Conservation (phyloP, 2,888 invertebrate genomes). For the Peribatodes rhomboidaria region DNA sequence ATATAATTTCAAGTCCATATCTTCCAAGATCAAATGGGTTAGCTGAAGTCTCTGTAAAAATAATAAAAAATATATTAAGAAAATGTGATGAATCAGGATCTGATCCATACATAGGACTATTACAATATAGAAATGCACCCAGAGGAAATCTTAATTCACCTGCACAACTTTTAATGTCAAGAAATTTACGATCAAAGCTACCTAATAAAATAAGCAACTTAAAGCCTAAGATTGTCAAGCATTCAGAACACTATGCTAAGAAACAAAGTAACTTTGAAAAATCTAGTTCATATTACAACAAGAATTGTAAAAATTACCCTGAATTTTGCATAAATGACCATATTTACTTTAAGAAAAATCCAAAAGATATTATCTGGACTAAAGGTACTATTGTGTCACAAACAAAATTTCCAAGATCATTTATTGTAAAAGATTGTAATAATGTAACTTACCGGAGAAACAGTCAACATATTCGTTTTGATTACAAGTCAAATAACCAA, state of each 20-base stretch:
- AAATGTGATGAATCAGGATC: background rate
- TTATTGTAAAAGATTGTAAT: background rate
- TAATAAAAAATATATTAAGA: slow-evolving; percentile 3
- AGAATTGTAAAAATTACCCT: background rate
- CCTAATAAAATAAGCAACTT: background rate
- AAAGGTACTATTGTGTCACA: background rate
- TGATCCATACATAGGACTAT: slow-evolving; percentile 2
- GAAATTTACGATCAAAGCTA: background rate
- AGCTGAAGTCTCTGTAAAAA: background rate
- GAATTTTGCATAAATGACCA: background rate
- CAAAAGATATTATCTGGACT: background rate
- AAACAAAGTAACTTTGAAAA: background rate
- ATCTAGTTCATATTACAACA: background rate
- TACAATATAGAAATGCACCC: slow-evolving; percentile 3
- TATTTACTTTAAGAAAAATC: background rate
- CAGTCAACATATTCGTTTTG: background rate
- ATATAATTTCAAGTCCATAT: background rate
- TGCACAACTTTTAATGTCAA: slow-evolving; percentile 7
- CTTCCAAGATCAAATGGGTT: background rate
- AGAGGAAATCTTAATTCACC: background rate
- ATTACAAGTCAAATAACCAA: background rate
- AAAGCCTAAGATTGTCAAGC: background rate
- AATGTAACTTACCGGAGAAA: background rate
- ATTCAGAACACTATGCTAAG: background rate
- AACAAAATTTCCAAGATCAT: background rate